These are phyloP conservation scores for Octomys mimax DNA, from an alignment of 2,797 vertebrate species.

Conservation along the genomic window DNA sequence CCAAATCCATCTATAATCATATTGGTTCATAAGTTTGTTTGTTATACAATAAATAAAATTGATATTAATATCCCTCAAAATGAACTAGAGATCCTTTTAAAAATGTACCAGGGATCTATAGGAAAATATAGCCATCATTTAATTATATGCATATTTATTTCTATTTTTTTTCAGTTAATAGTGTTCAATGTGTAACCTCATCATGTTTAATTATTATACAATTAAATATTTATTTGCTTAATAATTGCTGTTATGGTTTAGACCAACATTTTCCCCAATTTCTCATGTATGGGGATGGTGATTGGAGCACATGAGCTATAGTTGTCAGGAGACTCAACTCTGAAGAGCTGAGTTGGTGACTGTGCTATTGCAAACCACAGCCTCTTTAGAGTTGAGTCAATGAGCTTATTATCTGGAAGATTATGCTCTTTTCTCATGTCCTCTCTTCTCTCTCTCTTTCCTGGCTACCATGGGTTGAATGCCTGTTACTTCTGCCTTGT, in stretches of 20 bases:
- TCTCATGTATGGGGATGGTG: background rate
- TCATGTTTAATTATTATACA: background rate
- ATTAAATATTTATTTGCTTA: background rate
- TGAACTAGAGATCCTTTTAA: background rate
- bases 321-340: background rate
- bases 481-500: background rate
- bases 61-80: background rate
- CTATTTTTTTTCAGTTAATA: background rate
- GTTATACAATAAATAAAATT: no score
- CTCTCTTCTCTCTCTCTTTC: background rate
- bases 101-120: background rate
- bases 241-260: background rate
- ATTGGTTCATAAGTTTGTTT: background rate
- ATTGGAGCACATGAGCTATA: background rate
- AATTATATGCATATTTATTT: background rate
- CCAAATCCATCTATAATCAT: background rate
- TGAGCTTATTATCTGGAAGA: background rate
- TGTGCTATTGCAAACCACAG: background rate
- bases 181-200: background rate
- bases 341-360: background rate
- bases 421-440: background rate
- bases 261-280: background rate
- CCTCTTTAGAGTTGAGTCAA: background rate
- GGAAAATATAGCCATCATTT: background rate
- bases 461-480: background rate